Evolutionary conservation across 2,888 invertebrate species (phyloP), one percentile per base, ranked within the genome.

Genomic region (Sminthurides aquaticus): DNA sequence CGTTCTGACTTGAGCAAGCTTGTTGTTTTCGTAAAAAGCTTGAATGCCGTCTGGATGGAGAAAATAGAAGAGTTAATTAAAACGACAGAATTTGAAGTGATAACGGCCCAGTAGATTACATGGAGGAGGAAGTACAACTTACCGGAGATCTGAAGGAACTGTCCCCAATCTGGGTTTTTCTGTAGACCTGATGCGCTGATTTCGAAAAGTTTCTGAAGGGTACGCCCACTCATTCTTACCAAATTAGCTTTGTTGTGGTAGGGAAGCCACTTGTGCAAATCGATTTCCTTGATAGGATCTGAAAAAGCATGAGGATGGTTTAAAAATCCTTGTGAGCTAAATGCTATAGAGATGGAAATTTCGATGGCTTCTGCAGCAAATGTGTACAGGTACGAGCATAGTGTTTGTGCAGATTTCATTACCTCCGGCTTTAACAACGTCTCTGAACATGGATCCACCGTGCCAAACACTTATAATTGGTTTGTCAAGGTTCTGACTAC

Each of bases 131-230:
- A n/a, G n/a, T n/a, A n/a, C n/a, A n/a, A n/a, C 52, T 65, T 49
- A 72, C 74, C 70, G 20, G 74, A 74, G 57, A 74, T 70, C 67
- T 74, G 74, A 15, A 74, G 62, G 63, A 74, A 74, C 60, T 72
- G 71, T 26, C 74, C 67, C 72, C 72, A 74, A 18, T 72, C 65
- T 43, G 58, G 27, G 52, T 61, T 48, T 22, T 58, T 24, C 49
- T 62, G 26, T 8, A 73, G 57, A 3, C 67, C 71, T 3, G 52
- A 52, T 0, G 70, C 70, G 65, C 70, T 70, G 1, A 28, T 65
- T 57, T 59, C 48, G 57, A 74, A 74, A 24, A 74, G 58, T 57
- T 63, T 20, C 52, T 48, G n/a, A 25, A 74, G 58, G 15, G 59
- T 54, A 11, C 5, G 3, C 5, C 74, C 74, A 5, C 11, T 59